These are phyloP conservation scores for Eidolon helvum DNA, from an alignment of 2,113 vertebrate species.

Conservation along the genomic window DNA sequence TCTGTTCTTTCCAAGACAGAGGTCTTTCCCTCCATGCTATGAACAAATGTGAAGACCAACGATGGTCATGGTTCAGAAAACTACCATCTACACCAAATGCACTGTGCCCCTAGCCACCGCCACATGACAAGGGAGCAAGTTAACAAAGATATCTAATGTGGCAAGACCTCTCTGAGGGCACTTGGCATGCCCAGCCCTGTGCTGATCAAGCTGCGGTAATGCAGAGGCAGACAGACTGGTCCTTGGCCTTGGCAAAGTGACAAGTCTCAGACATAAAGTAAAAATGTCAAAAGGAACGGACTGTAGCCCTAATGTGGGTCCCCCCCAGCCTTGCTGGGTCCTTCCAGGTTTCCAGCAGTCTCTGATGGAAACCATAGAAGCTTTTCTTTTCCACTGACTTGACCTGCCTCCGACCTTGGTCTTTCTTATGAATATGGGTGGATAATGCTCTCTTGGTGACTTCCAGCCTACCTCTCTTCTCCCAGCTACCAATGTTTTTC, in stretches of 20 bases:
- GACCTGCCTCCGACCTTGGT: not conserved
- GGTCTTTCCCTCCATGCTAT: not conserved
- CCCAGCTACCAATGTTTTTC: not conserved
- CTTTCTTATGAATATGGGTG: not conserved
- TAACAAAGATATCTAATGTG: not conserved
- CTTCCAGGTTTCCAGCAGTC: not conserved
- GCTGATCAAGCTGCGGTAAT: not conserved
- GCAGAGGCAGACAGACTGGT: not conserved
- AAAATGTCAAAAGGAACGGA: not conserved
- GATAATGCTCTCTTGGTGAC: not conserved
- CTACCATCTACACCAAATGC: not conserved
- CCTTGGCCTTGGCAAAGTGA: not conserved
- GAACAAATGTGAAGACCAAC: not conserved
- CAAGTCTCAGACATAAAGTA: not conserved
- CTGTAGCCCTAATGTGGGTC: fast-evolving
- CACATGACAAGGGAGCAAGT: not conserved
- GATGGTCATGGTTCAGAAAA: not conserved
- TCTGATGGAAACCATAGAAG: not conserved
- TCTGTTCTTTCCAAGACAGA: not conserved
- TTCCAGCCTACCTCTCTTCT: not conserved
- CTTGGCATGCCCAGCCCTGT: not conserved
- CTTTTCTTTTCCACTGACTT: not conserved
- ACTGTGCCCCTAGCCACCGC: not conserved
- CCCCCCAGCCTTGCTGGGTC: not conserved
- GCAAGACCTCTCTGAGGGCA: not conserved